Conservation (phyloP, 2,113 vertebrate genomes). For the Perca fluviatilis region DNA sequence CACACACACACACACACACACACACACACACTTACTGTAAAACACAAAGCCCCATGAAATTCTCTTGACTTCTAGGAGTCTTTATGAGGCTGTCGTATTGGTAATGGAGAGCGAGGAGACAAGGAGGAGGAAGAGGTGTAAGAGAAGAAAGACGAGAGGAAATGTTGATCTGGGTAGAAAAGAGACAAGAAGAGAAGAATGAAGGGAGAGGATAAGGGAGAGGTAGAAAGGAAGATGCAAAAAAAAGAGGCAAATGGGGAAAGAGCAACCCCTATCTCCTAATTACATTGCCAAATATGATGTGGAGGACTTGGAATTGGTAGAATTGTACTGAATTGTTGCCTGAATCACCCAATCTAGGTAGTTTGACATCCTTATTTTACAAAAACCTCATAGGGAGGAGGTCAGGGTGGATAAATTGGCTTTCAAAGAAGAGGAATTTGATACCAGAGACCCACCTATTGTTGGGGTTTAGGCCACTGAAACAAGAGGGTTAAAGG, state of each 20-base stretch:
- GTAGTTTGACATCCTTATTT: slow-evolving; percentile 16
- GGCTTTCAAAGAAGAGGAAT: neutral
- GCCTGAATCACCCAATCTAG: neutral
- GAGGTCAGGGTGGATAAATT: slow-evolving; percentile 18
- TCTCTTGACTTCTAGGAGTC: slow-evolving; percentile 57
- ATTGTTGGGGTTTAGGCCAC: neutral
- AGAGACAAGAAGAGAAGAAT: neutral
- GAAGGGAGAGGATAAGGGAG: neutral
- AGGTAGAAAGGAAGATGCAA: neutral
- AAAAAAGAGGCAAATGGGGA: neutral
- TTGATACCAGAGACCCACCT: neutral
- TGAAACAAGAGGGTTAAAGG: neutral
- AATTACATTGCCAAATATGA: neutral
- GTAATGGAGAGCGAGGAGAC: slow-evolving; percentile 36
- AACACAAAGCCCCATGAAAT: slow-evolving; percentile 71
- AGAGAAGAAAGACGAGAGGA: neutral
- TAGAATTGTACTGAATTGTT: slow-evolving; percentile 3
- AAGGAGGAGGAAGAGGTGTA: slow-evolving; percentile 9
- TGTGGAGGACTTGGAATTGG: slow-evolving; percentile 1
- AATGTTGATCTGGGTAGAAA: neutral
- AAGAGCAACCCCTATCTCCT: neutral
- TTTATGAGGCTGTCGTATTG: slow-evolving; percentile 55
- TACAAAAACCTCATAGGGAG: neutral
- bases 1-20: too few relatives aligned
- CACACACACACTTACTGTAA: neutral